Base-by-base conservation (phyloP, 2,113 vertebrate species). In the Pterocles gutturalis region DNA sequence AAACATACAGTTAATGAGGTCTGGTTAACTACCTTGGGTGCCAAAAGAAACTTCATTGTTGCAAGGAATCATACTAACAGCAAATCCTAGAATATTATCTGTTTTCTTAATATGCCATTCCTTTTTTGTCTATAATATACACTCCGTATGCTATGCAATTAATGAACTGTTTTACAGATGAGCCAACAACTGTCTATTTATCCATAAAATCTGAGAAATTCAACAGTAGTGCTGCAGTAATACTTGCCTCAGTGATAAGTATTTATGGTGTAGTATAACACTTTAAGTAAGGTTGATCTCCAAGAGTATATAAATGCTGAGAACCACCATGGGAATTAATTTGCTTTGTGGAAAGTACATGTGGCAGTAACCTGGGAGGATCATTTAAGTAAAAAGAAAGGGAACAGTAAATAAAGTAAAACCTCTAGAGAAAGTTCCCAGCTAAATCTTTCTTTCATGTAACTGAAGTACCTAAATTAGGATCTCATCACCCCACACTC, bases 101-200 rank as follows among this genome's bases (percentile, higher is more conserved):
- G 8, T 46, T 61, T 87, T 82, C 36, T 77, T 69, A 69, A 53
- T 73, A 53, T 18, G 10, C 18, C 10, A 31, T 83, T 92, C 29
- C 46, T 64, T 54, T 64, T 75, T 24, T 71, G 20, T 72, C 51
- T 80, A 6, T 48, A 64, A 15, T 58, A 25, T 36, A 38, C 1
- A 1, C 67, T 78, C 24, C 31, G 38, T 18, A 77, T 33, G 51
- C 64, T 53, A 5, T 71, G 38, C 61, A 90, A 25, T 90, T 92
- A 92, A 83, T 88, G 43, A 73, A 24, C 38, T 57, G 5, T 61
- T 93, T 91, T 73, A 29, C 67, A 61, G 75, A 66, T 29, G 69
- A 87, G 36, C 24, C 38, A 81, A 29, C 16, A 21, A 8, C 49
- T 76, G 31, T 18, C 43, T 70, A 10, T 73, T 73, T 81, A 58